Evolutionary conservation across 1,140 invertebrate genomes (phyloP), one percentile per base, ranked within the genome.

Genomic region (Augochlora pura): DNA sequence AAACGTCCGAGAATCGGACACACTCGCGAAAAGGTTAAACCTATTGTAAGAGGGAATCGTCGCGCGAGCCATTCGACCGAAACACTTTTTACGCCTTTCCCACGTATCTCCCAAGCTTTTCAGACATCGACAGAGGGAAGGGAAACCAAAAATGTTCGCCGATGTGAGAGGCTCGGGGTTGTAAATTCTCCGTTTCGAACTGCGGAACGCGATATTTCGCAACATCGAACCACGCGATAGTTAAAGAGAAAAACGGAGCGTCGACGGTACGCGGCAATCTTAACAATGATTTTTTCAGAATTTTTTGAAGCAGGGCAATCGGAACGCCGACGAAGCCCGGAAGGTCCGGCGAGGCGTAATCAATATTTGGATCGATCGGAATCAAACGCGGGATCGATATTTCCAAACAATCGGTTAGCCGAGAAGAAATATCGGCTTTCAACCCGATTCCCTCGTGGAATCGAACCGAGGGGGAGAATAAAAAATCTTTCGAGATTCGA

Each of bases 341-440:
- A 59, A 14, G 52, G 65, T 59, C 25, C 49, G 25, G 66, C 77
- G 21, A 23, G 25, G 27, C 32, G 10, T 42, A 71, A 86, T 90
- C 87, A 90, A 91, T 91, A 90, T 91, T 90, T 90, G 77, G 89
- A 89, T 83, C 82, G 83, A 80, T 82, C 54, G 64, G 81, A 73
- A 87, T 81, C 67, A 25, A 71, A 83, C 85, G 39, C 66, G 32
- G 54, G 68, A 79, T 89, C 88, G 89, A 89, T 90, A 90, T 91
- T 91, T 90, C 81, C 86, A 90, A 90, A 91, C 86, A 86, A 89
- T 72, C 65, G 78, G 73, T 70, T 86, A 87, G 83, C 84, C 77
- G 49, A 81, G 81, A 87, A 81, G 71, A 52, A 66, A 65, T 74
- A 80, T 88, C 85, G 73, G 42, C 77, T 83, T 87, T 89, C 82